Base-by-base conservation (phyloP, 2,113 vertebrate genomes). In the Psilopsiagon aurifrons region DNA sequence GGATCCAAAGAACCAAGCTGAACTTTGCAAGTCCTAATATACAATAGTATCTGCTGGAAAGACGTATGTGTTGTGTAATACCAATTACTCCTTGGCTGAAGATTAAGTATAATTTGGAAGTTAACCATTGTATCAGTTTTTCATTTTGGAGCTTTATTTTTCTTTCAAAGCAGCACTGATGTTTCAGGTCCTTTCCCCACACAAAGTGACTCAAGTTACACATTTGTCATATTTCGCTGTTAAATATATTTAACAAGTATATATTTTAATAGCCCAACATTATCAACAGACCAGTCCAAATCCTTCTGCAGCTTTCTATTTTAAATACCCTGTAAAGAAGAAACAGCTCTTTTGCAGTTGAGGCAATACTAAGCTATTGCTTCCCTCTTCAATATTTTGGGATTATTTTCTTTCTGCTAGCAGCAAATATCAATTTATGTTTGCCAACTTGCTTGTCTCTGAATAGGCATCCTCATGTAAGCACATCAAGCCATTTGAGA, bases 31-130 rank as follows among this genome's bases (percentile, higher is more conserved):
- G 35, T 51, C 28, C 23, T 82, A 20, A 31, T 51, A 43, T 4
- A 55, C 5, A 13, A 14, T 39, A 39, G 6, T 31, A 10, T 43
- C 51, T 64, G 31, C 64, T 68, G 16, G 19, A 82, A 84, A 85
- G 47, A 41, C 11, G 0, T 2, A 4, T 3, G 17, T 33, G 6
- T 9, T 66, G 22, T 31, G 6, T n/a, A 63, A 4, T 17, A 44
- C n/a, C 57, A 62, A 33, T 27, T 35, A 8, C 19, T 78, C 22
- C 29, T 66, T 33, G 11, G 22, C 49, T 60, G 7, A 31, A 44
- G 5, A 70, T 11, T 69, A 69, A 55, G 5, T 11, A 55, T 18
- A 1, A 77, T 63, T 91, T 63, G 57, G 5, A 75, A 87, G 41
- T 33, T 79, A 79, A 51, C 66, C 3, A 69, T 35, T 64, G 15